Evolutionary conservation across 1,140 invertebrate genomes (phyloP), one percentile per base, ranked within the genome.

Genomic region (Heliconius hewitsoni): DNA sequence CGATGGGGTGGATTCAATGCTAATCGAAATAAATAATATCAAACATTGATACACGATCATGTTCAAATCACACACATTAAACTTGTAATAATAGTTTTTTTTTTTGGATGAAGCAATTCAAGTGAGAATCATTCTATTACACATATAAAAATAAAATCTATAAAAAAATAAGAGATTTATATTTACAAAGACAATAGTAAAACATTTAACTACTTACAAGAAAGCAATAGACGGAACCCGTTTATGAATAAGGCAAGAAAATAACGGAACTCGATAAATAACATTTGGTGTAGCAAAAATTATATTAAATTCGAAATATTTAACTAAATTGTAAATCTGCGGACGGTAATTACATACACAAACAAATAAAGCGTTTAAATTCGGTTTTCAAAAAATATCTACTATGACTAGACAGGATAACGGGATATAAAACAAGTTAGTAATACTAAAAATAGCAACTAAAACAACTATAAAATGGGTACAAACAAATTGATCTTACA

Each of bases 221-320:
- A 75, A 81, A 77, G 76, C 73, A 81, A 77, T 78, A 74, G 80
- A 78, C 80, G 80, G 80, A 81, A 71, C 73, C 50, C 13, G 50
- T 81, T 77, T n/a, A 27, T 30, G 2, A n/a, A 74, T 52, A 79
- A 74, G 55, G 52, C 23, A 78, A 72, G 34, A 42, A n/a, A 76
- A 34, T 71, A 73, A 19, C 18, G 50, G 1, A 19, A 74, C 78
- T 74, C 23, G 4, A 77, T 55, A 50, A 72, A 73, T 60, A 79
- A 75, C 37, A 74, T 46, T 46, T 46, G 42, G 19, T 66, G 23
- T 78, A 19, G 72, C 23, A 73, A 74, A 60, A 60, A 37, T 34
- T 73, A 71, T 72, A 77, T n/a, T 57, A 57, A 57, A 39, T 57
- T 57, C 8, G 8, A 73, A 73, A 50, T 39, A 70, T 27, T 46